These are phyloP conservation scores for Leucophenga montana DNA, from an alignment of 2,888 invertebrate genomes.

Conservation along the genomic window DNA sequence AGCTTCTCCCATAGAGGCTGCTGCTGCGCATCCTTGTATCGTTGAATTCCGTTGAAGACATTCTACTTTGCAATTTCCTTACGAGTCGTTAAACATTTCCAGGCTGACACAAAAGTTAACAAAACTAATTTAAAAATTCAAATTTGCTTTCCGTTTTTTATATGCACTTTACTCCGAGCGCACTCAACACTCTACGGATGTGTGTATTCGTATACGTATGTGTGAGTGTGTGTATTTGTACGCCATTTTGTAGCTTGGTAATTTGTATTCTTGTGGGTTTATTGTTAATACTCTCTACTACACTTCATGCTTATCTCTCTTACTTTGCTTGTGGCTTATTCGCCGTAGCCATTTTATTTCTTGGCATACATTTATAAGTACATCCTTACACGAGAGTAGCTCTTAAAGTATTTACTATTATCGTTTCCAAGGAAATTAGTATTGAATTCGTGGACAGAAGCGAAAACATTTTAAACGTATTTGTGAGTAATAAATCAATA, in stretches of 20 bases:
- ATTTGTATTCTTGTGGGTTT: constrained; percentile 69
- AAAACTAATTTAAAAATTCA: constrained; percentile 74
- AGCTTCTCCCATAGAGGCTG: not conserved
- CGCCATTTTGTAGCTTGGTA: constrained; percentile 60
- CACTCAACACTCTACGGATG: constrained; percentile 17
- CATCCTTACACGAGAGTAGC: too few relatives aligned
- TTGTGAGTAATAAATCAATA: too few relatives aligned
- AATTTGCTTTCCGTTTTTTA: constrained; percentile 68
- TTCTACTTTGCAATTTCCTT: constrained; percentile 69
- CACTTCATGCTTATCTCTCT: constrained; percentile 38
- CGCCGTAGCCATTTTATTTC: constrained; percentile 32
- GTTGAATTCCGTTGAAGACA: constrained; percentile 62
- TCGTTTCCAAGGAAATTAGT: not conserved
- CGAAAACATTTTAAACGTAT: too few relatives aligned
- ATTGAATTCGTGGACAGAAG: too few relatives aligned
- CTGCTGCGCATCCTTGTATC: not conserved
- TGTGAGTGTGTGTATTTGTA: constrained; percentile 29
- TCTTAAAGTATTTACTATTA: too few relatives aligned
- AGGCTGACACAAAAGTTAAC: constrained; percentile 67
- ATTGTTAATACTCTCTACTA: constrained; percentile 54
- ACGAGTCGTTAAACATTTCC: constrained; percentile 71
- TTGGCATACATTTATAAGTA: constrained; percentile 22
- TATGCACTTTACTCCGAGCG: constrained; percentile 53
- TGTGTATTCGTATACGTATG: constrained; percentile 34
- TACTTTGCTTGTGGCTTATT: constrained; percentile 27